A percentile compares a stretch with the other conserved stretches of the same genome.
These are phyloP conservation scores for Ectropis grisescens DNA, from an alignment of 1,140 invertebrate genomes.

Conservation along the genomic window DNA sequence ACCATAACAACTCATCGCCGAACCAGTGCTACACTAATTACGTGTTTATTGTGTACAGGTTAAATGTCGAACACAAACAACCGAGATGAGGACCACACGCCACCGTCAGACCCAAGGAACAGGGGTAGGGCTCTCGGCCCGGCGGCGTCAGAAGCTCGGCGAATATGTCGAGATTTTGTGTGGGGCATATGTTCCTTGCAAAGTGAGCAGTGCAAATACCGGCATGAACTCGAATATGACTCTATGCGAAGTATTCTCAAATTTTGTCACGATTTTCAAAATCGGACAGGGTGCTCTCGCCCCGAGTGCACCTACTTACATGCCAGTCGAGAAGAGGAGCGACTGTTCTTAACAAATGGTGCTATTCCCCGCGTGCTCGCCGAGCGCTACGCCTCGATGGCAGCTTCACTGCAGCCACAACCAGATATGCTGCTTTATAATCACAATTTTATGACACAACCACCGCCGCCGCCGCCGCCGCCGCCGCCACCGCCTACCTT, in stretches of 20 bases:
- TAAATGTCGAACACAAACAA: too few species aligned
- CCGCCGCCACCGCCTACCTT: constrained; percentile 11
- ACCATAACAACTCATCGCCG: too few species aligned
- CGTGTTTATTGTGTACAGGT: too few species aligned
- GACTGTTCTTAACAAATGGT: constrained; percentile 26
- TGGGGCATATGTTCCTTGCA: constrained; percentile 37
- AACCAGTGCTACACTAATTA: too few species aligned
- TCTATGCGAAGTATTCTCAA: constrained; percentile 38
- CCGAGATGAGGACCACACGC: too few species aligned
- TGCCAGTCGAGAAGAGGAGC: constrained; percentile 34
- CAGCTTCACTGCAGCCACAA: constrained; percentile 6
- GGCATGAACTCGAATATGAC: constrained; percentile 34
- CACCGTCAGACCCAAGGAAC: constrained; percentile 7
- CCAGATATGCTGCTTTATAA: constrained; percentile 19
- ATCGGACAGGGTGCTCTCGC: constrained; percentile 28
- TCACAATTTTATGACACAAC: constrained; percentile 12
- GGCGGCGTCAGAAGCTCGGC: constrained; percentile 8
- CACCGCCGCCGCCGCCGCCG: constrained; percentile 10
- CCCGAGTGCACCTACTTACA: constrained; percentile 42
- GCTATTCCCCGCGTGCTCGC: constrained; percentile 28
- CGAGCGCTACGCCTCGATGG: constrained; percentile 30
- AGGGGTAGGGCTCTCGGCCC: constrained; percentile 1
- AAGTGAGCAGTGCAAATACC: constrained; percentile 29
- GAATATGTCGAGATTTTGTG: constrained; percentile 36
- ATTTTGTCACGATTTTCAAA: constrained; percentile 50